Percentiles rank a stretch among this genome's conserved stretches.
These are phyloP conservation scores for Equus przewalskii DNA, from an alignment of 2,113 vertebrate species.

Conservation along the genomic window DNA sequence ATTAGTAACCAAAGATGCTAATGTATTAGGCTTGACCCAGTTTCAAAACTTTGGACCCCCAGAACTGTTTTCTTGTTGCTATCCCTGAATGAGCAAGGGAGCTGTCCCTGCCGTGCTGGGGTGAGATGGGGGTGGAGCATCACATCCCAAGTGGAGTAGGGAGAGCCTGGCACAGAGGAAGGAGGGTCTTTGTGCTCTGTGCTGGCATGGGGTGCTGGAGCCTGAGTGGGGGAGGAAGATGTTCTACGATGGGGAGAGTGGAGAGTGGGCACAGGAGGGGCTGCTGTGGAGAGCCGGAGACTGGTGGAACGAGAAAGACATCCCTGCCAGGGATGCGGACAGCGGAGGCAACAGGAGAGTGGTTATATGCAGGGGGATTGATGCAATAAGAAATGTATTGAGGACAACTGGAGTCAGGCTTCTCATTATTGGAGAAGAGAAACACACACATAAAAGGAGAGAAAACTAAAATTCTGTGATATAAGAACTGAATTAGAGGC, in stretches of 20 bases:
- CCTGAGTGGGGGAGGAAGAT: not conserved
- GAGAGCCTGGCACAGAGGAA: not conserved
- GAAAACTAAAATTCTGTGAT: not conserved
- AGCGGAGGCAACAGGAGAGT: not conserved
- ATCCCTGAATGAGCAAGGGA: not conserved
- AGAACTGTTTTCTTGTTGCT: not conserved
- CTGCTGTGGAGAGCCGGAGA: not conserved
- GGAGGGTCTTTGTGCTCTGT: not conserved
- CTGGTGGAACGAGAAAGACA: not conserved
- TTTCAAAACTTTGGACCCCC: not conserved
- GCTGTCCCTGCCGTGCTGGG: not conserved
- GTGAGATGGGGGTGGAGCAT: not conserved
- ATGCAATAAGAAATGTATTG: not conserved
- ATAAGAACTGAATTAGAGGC: not conserved
- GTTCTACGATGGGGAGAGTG: not conserved
- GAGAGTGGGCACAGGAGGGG: too few relatives aligned
- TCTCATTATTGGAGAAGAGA: not conserved
- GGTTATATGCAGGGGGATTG: not conserved
- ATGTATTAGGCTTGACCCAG: not conserved
- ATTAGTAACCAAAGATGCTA: not conserved
- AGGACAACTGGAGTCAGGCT: not conserved
- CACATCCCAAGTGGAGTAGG: fast-evolving
- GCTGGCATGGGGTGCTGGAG: not conserved
- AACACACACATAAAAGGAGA: not conserved
- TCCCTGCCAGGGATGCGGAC: not conserved